phyloP scores from a whole-genome alignment of 2,888 invertebrate species.

The Acrobasis consociella region DNA sequence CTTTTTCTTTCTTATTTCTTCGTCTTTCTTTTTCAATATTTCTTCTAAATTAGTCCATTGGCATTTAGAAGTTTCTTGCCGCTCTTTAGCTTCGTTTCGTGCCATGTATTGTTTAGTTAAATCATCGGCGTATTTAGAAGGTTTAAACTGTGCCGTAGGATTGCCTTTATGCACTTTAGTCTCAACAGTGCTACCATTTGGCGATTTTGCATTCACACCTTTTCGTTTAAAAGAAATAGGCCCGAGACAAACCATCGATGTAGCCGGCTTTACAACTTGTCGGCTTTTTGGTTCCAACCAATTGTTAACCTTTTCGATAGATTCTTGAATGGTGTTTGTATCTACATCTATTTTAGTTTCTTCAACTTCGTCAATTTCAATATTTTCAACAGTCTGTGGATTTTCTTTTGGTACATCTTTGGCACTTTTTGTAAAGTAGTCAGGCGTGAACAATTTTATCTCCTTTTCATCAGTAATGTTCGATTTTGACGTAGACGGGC shows the following conservation, averaged over 20 bases:
- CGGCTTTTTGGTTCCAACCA: conserved; percentile 42
- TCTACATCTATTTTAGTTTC: neutral
- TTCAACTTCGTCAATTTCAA: neutral
- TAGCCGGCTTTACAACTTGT: conserved; percentile 1
- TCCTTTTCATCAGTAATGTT: conserved; percentile 29
- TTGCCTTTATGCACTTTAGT: conserved; percentile 16
- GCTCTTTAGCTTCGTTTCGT: conserved; percentile 28
- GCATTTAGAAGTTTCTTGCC: conserved; percentile 30
- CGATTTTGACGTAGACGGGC: conserved; percentile 11
- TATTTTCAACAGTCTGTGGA: conserved; percentile 10
- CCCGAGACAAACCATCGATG: conserved; percentile 32
- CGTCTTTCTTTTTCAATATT: conserved; percentile 42
- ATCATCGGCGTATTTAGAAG: conserved; percentile 45
- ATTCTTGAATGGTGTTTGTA: conserved; percentile 35
- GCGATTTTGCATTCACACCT: conserved; percentile 29
- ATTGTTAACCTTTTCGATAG: conserved; percentile 48
- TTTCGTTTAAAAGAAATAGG: conserved; percentile 47
- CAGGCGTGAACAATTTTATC: conserved; percentile 50
- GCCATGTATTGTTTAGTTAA: conserved; percentile 41
- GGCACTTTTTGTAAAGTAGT: conserved; percentile 42
- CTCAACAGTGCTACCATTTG: conserved; percentile 13
- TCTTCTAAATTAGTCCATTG: conserved; percentile 39
- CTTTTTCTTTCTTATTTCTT: conserved; percentile 28
- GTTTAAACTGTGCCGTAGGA: conserved; percentile 35
- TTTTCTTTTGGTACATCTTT: neutral